phyloP scores from a whole-genome alignment of 1,140 invertebrate species.

The Pseudomyrmex cubaensis region DNA sequence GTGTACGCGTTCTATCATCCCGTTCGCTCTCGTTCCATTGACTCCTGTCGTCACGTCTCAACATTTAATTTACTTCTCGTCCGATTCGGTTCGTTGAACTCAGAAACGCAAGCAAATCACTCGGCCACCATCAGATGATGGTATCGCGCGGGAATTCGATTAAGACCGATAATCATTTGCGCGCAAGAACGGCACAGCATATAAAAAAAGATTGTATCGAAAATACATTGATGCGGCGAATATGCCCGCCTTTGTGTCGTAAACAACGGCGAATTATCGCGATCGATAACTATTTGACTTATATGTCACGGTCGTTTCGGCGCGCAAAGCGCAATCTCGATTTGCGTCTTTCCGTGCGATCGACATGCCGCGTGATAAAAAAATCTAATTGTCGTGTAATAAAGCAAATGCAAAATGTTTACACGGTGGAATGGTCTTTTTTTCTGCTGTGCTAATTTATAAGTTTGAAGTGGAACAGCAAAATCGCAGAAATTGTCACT shows the following conservation, averaged over 20 bases:
- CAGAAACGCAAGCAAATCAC: not conserved
- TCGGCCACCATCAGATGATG: constrained; percentile 8
- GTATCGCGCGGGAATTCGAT: constrained; percentile 38
- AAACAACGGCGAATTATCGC: constrained; percentile 51
- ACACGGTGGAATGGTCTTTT: not conserved
- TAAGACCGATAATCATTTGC: constrained; percentile 44
- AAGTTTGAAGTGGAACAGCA: not conserved
- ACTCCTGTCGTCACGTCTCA: constrained; percentile 39
- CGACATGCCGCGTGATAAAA: not conserved
- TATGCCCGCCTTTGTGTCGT: constrained; percentile 37
- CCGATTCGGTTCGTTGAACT: constrained; percentile 47
- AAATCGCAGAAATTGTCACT: not conserved
- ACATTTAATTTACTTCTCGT: constrained; percentile 54
- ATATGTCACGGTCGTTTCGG: not conserved
- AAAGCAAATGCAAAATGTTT: not conserved
- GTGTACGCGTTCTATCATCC: not conserved
- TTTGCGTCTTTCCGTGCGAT: too few relatives aligned
- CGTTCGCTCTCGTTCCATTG: not conserved
- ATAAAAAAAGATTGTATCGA: constrained; percentile 38
- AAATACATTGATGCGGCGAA: constrained; percentile 14
- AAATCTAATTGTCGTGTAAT: not conserved
- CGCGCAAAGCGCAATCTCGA: constrained; percentile 5
- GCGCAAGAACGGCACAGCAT: not conserved
- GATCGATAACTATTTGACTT: constrained; percentile 18
- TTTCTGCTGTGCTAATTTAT: not conserved